These are phyloP conservation scores for Nibea albiflora DNA, from an alignment of 2,113 vertebrate genomes.

Conservation along the genomic window DNA sequence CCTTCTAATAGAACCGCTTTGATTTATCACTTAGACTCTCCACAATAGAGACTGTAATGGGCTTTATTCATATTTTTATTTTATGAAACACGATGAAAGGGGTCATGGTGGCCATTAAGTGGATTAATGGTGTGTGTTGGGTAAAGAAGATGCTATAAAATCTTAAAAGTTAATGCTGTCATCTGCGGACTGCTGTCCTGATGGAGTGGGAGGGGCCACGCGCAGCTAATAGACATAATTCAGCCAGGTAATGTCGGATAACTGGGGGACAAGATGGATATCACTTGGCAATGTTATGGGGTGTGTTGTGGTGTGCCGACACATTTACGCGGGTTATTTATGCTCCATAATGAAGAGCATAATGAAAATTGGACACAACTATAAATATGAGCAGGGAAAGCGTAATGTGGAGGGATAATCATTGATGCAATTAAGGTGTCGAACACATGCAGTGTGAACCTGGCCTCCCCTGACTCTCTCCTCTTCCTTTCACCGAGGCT, in stretches of 20 bases:
- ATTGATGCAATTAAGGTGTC: slow-evolving; percentile 84
- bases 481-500: slow-evolving; percentile 57
- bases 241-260: slow-evolving; percentile 84
- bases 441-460: slow-evolving; percentile 73
- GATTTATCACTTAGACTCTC: slow-evolving; percentile 78
- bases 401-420: slow-evolving; percentile 82
- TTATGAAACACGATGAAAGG: slow-evolving; percentile 86
- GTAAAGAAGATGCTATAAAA: slow-evolving; percentile 87
- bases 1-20: slow-evolving; percentile 78
- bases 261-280: slow-evolving; percentile 82
- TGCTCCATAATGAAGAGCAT: slow-evolving; percentile 85
- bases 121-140: slow-evolving; percentile 84
- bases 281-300: slow-evolving; percentile 82
- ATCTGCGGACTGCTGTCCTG: slow-evolving; percentile 75
- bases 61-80: slow-evolving; percentile 87
- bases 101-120: slow-evolving; percentile 84
- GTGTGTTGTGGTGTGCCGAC: slow-evolving; percentile 72
- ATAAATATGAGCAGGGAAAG: slow-evolving; percentile 84
- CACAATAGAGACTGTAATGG: slow-evolving; percentile 84
- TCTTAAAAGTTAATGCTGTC: slow-evolving; percentile 85
- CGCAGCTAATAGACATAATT: slow-evolving; percentile 83
- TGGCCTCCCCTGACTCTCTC: slow-evolving; percentile 62
- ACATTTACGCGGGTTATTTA: slow-evolving; percentile 88
- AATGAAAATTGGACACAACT: slow-evolving; percentile 88
- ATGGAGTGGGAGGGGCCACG: slow-evolving; percentile 78